These are phyloP conservation scores for Homarus americanus DNA, from an alignment of 1,140 invertebrate species.

Conservation along the genomic window DNA sequence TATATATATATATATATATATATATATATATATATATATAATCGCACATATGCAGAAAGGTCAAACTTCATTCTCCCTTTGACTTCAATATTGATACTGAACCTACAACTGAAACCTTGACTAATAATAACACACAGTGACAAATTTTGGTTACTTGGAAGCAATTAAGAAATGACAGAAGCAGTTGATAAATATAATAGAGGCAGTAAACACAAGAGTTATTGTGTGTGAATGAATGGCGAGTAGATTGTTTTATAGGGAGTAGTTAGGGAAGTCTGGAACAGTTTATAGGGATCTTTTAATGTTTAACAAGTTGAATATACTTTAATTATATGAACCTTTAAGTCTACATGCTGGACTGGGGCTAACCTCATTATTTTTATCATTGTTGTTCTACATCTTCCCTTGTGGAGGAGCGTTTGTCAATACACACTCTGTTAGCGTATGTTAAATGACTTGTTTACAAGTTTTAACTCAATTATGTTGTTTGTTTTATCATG, in stretches of 20 bases:
- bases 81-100: not conserved
- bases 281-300: not conserved
- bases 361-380: not conserved
- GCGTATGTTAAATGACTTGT: no score
- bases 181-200: conserved; percentile 8
- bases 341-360: conserved; percentile 2
- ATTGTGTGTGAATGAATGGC: conserved; percentile 1
- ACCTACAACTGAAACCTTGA: not conserved
- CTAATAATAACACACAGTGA: not conserved
- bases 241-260: not conserved
- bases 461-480: no score
- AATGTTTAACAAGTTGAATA: not conserved
- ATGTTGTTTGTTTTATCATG: no score
- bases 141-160: not conserved
- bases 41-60: conserved; percentile 18
- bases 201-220: not conserved
- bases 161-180: conserved; percentile 3
- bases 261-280: not conserved
- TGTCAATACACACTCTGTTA: not conserved
- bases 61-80: not conserved
- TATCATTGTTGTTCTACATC: not conserved
- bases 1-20: conserved; percentile 26
- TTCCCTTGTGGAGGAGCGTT: not conserved
- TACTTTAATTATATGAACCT: not conserved
- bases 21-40: conserved; percentile 34